These are phyloP conservation scores for Chaetophractus vellerosus DNA, from an alignment of 2,797 vertebrate genomes.

Conservation along the genomic window DNA sequence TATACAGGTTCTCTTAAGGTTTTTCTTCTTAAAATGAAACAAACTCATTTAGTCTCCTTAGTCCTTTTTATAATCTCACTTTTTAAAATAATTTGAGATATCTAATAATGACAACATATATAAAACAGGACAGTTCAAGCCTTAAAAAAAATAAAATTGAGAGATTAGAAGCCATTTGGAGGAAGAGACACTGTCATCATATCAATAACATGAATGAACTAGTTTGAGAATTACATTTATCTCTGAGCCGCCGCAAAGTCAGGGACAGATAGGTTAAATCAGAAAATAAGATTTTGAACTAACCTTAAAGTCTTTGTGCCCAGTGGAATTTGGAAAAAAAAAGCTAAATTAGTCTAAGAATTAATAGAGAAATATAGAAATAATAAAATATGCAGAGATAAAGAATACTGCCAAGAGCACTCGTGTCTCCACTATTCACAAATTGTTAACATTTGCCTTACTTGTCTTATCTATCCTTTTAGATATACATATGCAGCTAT, in stretches of 20 bases:
- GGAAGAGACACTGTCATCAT: background rate
- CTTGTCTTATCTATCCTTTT: background rate
- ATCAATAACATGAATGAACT: too few species aligned
- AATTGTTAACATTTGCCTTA: background rate
- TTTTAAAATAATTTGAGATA: background rate
- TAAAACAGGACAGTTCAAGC: background rate
- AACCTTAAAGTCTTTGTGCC: background rate
- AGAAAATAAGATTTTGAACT: background rate
- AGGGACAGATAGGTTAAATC: background rate
- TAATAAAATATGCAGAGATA: background rate
- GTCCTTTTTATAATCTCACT: background rate
- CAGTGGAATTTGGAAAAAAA: background rate
- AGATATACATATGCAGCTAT: background rate
- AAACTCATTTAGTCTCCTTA: background rate
- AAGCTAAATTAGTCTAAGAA: background rate
- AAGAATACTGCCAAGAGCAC: background rate
- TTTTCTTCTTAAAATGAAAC: constrained; percentile 21
- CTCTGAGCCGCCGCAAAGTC: background rate
- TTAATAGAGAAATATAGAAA: background rate
- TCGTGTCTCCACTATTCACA: background rate
- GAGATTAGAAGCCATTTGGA: background rate
- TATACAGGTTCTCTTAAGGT: background rate
- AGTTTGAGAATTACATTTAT: background rate
- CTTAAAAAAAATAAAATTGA: background rate
- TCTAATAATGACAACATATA: background rate